Conservation (phyloP, 2,797 vertebrate species). For the Cynodonichthys magdalenae region DNA sequence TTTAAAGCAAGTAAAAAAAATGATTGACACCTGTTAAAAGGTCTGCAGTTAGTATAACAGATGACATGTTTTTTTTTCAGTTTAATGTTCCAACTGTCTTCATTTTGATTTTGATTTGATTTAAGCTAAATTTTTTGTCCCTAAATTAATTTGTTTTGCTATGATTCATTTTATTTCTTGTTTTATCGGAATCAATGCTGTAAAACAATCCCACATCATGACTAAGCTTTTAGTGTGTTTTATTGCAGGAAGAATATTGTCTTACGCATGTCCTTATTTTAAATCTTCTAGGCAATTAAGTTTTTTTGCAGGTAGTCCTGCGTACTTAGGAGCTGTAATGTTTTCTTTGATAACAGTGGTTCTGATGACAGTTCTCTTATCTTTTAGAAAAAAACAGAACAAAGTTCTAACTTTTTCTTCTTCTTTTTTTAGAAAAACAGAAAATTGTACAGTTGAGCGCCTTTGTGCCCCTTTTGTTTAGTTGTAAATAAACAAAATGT, state of each 20-base stretch:
- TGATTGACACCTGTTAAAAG: neutral
- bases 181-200: neutral
- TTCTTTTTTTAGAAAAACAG: too few relatives aligned
- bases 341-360: neutral
- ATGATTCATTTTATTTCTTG: neutral
- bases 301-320: neutral
- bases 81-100: neutral
- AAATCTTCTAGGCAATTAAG: neutral
- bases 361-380: neutral
- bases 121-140: neutral
- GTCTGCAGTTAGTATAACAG: neutral
- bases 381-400: too few relatives aligned
- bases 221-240: neutral
- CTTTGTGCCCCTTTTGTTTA: too few relatives aligned
- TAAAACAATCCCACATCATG: too few relatives aligned
- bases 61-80: neutral
- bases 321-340: neutral
- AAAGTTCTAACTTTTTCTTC: too few relatives aligned
- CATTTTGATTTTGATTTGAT: neutral
- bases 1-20: constrained; percentile 1
- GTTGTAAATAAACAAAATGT: neutral
- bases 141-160: neutral
- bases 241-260: neutral
- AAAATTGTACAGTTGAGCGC: too few relatives aligned
- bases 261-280: neutral